These are phyloP conservation scores for Patella depressa DNA, from an alignment of 2,888 invertebrate genomes.

Conservation along the genomic window DNA sequence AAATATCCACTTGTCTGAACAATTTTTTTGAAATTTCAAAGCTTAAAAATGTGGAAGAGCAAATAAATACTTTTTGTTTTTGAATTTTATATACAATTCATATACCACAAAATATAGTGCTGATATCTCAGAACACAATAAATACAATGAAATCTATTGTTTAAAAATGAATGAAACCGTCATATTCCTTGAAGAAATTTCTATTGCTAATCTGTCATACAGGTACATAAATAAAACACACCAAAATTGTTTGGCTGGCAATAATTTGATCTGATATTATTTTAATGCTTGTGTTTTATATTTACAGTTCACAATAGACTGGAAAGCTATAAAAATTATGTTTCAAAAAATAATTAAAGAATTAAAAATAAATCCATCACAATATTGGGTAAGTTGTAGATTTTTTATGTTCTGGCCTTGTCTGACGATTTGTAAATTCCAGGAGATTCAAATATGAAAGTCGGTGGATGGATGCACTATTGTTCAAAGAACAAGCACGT, in stretches of 20 bases:
- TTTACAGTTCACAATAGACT: slow-evolving; percentile 67
- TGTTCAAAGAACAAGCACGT: too few species aligned
- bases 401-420: neutral
- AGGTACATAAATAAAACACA: too few species aligned
- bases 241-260: too few species aligned
- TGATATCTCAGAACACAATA: neutral
- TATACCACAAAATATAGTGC: neutral
- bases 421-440: neutral
- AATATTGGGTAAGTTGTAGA: slow-evolving; percentile 70
- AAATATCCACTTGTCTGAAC: neutral
- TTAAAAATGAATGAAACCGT: too few species aligned
- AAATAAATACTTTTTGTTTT: neutral
- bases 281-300: neutral
- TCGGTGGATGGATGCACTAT: too few species aligned
- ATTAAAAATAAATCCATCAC: slow-evolving; percentile 72
- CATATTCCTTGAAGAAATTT: too few species aligned
- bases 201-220: too few species aligned
- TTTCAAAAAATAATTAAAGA: slow-evolving; percentile 74
- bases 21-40: neutral
- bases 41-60: neutral
- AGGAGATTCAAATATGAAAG: too few species aligned
- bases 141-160: too few species aligned
- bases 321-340: slow-evolving; percentile 71
- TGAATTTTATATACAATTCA: neutral
- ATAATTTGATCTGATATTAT: neutral